These are phyloP conservation scores for Numenius arquata DNA, from an alignment of 2,113 vertebrate genomes.

Conservation along the genomic window DNA sequence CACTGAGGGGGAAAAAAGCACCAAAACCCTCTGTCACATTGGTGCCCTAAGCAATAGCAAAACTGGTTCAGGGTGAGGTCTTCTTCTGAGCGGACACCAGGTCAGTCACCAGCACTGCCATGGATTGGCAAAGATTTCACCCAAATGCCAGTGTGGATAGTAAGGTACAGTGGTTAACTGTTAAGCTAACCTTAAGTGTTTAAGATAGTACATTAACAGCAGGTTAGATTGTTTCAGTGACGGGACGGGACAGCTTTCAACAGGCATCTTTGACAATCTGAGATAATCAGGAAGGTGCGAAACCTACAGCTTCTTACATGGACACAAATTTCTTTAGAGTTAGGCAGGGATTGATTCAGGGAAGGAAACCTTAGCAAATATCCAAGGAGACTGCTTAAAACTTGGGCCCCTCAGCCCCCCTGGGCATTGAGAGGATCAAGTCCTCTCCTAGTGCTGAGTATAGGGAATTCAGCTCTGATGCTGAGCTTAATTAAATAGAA, in stretches of 20 bases:
- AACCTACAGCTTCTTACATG: not conserved
- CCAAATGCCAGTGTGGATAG: not conserved
- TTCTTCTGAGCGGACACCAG: not conserved
- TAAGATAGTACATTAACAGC: not conserved
- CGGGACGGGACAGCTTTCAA: not conserved
- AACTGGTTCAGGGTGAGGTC: not conserved
- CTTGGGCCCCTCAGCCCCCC: rapidly evolving
- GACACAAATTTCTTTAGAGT: not conserved
- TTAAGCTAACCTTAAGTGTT: not conserved
- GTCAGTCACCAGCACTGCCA: not conserved
- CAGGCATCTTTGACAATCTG: not conserved
- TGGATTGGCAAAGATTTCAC: not conserved
- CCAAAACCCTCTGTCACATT: not conserved
- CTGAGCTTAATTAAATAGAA: slow-evolving; percentile 65
- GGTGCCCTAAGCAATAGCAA: not conserved
- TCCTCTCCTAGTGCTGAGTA: slow-evolving; percentile 17
- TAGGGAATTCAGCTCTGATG: slow-evolving; percentile 30
- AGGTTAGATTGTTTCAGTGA: not conserved
- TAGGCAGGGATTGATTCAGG: not conserved
- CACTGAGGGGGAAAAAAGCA: rapidly evolving
- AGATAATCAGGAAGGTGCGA: not conserved
- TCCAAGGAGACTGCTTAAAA: not conserved
- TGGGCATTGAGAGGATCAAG: not conserved
- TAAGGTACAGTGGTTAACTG: not conserved
- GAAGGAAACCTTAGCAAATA: not conserved